Conservation (phyloP, 2,113 vertebrate species). For the Excalfactoria chinensis region DNA sequence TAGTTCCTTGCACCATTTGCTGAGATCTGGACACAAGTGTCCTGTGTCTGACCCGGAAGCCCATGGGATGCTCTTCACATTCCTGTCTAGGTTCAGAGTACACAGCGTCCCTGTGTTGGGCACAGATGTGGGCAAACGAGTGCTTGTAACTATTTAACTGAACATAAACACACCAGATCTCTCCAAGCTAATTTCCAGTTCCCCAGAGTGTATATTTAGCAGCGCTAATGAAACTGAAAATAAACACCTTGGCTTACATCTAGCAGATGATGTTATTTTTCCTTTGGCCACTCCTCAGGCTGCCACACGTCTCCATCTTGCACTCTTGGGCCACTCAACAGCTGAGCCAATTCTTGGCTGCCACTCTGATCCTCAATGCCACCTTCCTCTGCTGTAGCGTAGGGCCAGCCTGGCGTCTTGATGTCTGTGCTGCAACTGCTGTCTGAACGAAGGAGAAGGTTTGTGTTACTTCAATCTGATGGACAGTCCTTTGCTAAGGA, state of each 20-base stretch:
- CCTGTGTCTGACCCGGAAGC: background rate
- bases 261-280: background rate
- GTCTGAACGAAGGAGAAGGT: background rate
- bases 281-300: background rate
- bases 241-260: background rate
- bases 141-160: background rate
- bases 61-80: background rate
- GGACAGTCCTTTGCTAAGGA: background rate
- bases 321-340: background rate
- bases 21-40: background rate
- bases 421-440: background rate
- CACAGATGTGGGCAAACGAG: background rate
- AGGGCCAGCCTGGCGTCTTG: background rate
- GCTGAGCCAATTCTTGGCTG: background rate
- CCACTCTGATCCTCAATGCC: background rate
- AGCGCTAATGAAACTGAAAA: background rate
- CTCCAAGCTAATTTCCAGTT: background rate
- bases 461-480: background rate
- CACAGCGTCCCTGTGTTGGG: background rate
- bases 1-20: background rate
- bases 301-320: background rate
- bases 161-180: background rate
- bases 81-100: background rate
- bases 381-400: background rate
- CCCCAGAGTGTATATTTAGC: background rate